Conservation (phyloP, 2,888 invertebrate species). For the Dryomyza anilis region DNA sequence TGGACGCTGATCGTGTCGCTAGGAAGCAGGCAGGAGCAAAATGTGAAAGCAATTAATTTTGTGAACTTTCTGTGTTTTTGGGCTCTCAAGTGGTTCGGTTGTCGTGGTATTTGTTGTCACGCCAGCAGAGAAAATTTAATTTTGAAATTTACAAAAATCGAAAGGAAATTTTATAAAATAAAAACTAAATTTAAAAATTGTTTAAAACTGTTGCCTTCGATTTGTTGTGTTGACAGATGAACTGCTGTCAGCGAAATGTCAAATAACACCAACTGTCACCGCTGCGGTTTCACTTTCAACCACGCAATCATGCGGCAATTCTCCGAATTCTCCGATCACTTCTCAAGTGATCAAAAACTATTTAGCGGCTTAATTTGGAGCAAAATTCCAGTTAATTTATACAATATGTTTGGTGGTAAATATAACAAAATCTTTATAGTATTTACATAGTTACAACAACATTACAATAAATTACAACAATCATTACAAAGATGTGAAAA, state of each 20-base stretch:
- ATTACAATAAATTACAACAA: not conserved
- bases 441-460: slow-evolving; percentile 21
- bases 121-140: not conserved
- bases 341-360: slow-evolving; percentile 9
- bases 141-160: not conserved
- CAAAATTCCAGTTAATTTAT: slow-evolving; percentile 29
- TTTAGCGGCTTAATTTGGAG: slow-evolving; percentile 7
- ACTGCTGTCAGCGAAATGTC: slow-evolving; percentile 18
- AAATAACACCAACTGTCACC: slow-evolving; percentile 6
- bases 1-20: too few species aligned
- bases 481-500: slow-evolving; percentile 5
- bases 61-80: slow-evolving; percentile 1
- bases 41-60: slow-evolving; percentile 12
- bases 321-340: slow-evolving; percentile 9
- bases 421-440: slow-evolving; percentile 3
- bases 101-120: not conserved
- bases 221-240: slow-evolving; percentile 20
- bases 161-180: not conserved
- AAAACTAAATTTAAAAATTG: not conserved
- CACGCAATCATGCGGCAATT: not conserved
- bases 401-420: not conserved
- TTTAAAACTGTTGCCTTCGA: not conserved
- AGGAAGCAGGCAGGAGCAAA: not conserved
- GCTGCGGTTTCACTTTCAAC: slow-evolving; percentile 15
- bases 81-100: slow-evolving; percentile 9